Evolutionary conservation across 2,888 invertebrate species (phyloP), one percentile per base, ranked within the genome.

Genomic region (Catocala nupta): DNA sequence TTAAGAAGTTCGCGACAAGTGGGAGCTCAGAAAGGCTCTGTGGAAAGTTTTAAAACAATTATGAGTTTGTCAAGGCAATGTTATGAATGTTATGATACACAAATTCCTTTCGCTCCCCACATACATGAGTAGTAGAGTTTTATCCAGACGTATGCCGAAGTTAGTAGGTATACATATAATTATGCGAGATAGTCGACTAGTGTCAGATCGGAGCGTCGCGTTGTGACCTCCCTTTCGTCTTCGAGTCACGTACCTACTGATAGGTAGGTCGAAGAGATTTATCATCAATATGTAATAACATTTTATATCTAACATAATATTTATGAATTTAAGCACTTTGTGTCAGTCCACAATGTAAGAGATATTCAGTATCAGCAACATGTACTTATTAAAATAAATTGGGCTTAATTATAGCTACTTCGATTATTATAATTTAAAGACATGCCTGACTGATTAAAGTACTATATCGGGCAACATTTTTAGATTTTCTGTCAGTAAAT

Each of bases 41-140:
- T 55, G 70, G 67, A 77, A 82, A 84, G 74, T 86, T 85, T 75
- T 78, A 63, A 84, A 83, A 83, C 82, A 84, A 82, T 84, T 84
- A 81, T 73, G 78, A 82, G 72, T 84, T 83, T 74, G 70, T 68
- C 68, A 68, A 70, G 72, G 61, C 73, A 71, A 77, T 65, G 70
- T 76, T 36, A 36, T 36, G 16, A 16, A 16, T 16, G 36, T 36
- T 77, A 70, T 67, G 67, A 76, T 75, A 78, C 70, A 78, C 65
- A 76, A 77, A 80, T 74, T 71, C 67, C 48, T 65, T 65, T 64
- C 54, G 64, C 74, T 65, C 57, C 57, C 56, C 67, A 55, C 64
- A 59, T 66, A 64, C 63, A 73, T 61, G 59, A 55, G 62, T 25
- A 25, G 25, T 25, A 64, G 63, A 72, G 63, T 67, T 65, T 69